Percentiles rank a stretch among this genome's conserved stretches.
Evolutionary conservation across 2,888 invertebrate genomes (phyloP).

Genomic region (Tortricodes alternella): DNA sequence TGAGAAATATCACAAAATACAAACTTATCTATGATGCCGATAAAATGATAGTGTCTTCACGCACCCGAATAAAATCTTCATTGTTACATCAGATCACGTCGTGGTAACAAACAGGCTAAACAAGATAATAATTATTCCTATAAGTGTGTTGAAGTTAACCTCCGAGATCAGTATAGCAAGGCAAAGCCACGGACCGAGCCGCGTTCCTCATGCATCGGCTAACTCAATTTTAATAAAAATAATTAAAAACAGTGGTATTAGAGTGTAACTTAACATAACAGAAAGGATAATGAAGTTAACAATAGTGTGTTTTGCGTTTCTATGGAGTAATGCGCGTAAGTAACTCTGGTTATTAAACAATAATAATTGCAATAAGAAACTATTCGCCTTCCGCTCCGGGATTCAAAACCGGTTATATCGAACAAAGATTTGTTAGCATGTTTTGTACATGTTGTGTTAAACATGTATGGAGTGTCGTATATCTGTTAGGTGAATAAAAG

Average conservation of each 20-base stretch:
- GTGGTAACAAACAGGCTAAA: slow-evolving; percentile 49
- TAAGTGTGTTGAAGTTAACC: slow-evolving; percentile 68
- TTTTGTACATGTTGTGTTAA: too few species aligned
- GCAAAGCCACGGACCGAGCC: slow-evolving; percentile 45
- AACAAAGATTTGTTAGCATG: too few species aligned
- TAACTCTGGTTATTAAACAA: slow-evolving; percentile 34
- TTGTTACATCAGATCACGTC: too few species aligned
- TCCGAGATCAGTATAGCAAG: slow-evolving; percentile 66
- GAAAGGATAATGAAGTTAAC: slow-evolving; percentile 52
- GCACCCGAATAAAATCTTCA: too few species aligned
- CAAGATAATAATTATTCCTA: slow-evolving; percentile 58
- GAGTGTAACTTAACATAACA: not conserved
- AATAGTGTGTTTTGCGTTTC: slow-evolving; percentile 48
- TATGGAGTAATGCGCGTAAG: slow-evolving; percentile 55
- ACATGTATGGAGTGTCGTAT: too few species aligned
- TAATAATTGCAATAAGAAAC: slow-evolving; percentile 19
- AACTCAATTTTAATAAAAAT: not conserved
- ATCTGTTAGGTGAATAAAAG: too few species aligned
- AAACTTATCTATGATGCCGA: too few species aligned
- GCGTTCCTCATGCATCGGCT: slow-evolving; percentile 23
- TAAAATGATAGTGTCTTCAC: too few species aligned
- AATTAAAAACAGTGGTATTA: not conserved
- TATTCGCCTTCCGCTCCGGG: not conserved
- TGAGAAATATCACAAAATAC: too few species aligned
- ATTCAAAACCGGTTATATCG: slow-evolving; percentile 17